Conservation (phyloP, 2,797 vertebrate species). For the Anniella stebbinsi region DNA sequence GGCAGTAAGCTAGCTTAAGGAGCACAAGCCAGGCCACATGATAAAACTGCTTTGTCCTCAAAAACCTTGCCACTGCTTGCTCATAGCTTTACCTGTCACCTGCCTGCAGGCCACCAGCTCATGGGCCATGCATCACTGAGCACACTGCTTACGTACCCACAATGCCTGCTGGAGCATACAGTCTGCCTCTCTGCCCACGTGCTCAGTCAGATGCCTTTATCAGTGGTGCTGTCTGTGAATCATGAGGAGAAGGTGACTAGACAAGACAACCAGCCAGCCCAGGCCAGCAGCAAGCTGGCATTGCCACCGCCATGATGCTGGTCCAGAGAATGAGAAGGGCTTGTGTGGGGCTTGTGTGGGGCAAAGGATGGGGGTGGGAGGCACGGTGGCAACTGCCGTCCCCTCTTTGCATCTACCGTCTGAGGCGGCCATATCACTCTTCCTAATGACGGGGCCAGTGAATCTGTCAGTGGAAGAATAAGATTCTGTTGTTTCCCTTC, state of each 20-base stretch:
- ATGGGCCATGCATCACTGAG: too few species aligned
- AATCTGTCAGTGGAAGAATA: not conserved
- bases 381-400: not conserved
- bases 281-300: not conserved
- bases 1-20: too few species aligned
- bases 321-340: not conserved
- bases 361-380: not conserved
- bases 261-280: not conserved
- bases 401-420: not conserved
- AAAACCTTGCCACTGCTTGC: too few species aligned
- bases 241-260: not conserved
- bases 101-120: too few species aligned
- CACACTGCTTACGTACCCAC: not conserved
- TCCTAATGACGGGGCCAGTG: not conserved
- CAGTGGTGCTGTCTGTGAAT: too few species aligned
- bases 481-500: not conserved
- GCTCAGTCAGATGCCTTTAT: not conserved
- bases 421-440: not conserved
- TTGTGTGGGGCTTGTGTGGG: not conserved
- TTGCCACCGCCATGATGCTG: not conserved
- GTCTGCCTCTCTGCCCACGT: not conserved
- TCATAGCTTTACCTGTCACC: too few species aligned
- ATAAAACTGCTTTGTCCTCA: too few species aligned
- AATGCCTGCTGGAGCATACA: not conserved
- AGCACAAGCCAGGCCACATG: too few species aligned